Base-by-base conservation (phyloP, 1,140 invertebrate species). In the Drosophila subobscura region DNA sequence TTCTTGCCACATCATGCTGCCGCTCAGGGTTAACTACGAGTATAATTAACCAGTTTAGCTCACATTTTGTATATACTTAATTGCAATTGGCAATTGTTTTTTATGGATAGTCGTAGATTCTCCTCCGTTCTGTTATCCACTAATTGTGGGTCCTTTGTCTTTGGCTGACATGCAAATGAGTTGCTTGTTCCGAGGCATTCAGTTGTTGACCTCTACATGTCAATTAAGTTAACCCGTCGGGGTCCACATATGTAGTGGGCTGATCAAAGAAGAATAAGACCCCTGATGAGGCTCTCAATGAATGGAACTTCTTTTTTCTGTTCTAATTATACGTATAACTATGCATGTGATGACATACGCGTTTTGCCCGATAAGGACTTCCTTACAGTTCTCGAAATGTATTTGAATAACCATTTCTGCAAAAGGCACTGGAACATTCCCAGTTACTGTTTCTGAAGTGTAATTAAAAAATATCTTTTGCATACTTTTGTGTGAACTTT, bases 1-100 rank as follows among this genome's bases (percentile, higher is more conserved):
- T 56, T 61, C 57, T 23, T 61, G 46, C 53, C 40, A 55, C 56
- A 63, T 79, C 60, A 79, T 72, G 70, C 52, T 40, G 58, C 49
- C 54, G 46, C 29, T 10, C 29, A 33, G 52, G 61, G 37, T 27
- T 55, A 47, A 40, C 63, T 68, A 33, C 8, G 33, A 37, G 33
- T 37, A 67, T 68, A 84, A 85, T 84, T 85, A 84, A 51, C 41
- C 47, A 59, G 61, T 72, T 75, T 50, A 52, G 54, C 61, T 47
- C 27, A 40, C 12, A 47, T 64, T 22, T 25, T 41, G 33, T 37
- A 12, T 4, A 37, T 4, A 53, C 8, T 14, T 40, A 44, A 40
- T 53, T 29, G 12, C 37, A 44, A 53, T 64, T 51, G 29, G 33
- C 65, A 74, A 61, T 77, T 67, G 56, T 44, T 47, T 20, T 14